phyloP scores from a whole-genome alignment of 2,113 vertebrate genomes.

The Pelecanus crispus region DNA sequence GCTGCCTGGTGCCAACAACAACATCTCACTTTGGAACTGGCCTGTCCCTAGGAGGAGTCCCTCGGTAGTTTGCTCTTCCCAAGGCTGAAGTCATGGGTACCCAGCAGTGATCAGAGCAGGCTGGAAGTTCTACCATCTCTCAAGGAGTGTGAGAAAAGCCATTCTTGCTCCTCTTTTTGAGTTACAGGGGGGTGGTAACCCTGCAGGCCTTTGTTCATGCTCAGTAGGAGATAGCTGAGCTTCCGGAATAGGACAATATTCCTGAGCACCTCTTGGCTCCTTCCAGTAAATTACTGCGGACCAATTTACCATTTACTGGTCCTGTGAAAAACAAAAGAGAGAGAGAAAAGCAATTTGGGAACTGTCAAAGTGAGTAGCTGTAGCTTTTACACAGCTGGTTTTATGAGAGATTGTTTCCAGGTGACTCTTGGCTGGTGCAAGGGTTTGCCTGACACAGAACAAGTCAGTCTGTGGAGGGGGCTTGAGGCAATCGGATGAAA shows the following conservation, averaged over 20 bases:
- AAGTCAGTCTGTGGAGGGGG: background rate
- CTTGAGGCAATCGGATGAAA: background rate
- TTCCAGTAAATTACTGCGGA: slow-evolving; percentile 65
- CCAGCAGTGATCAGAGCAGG: background rate
- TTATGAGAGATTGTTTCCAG: slow-evolving; percentile 85
- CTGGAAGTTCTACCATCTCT: background rate
- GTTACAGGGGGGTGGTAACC: background rate
- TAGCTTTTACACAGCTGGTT: slow-evolving; percentile 80
- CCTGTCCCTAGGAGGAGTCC: background rate
- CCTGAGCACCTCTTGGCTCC: background rate
- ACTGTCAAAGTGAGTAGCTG: slow-evolving; percentile 78
- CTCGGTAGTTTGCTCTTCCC: background rate
- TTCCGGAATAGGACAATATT: slow-evolving; percentile 67
- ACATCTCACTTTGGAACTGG: background rate
- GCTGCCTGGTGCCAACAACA: background rate
- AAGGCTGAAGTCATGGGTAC: background rate
- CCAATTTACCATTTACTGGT: slow-evolving; percentile 58
- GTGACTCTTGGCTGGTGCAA: slow-evolving; percentile 50
- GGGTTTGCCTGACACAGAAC: background rate
- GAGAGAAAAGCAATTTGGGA: slow-evolving; percentile 51
- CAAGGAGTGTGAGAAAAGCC: background rate
- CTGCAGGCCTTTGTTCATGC: background rate
- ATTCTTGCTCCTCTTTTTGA: background rate
- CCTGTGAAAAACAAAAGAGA: slow-evolving; percentile 66
- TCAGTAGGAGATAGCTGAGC: background rate